These are phyloP conservation scores for Columba janthina DNA, from an alignment of 2,113 vertebrate species.

Conservation along the genomic window DNA sequence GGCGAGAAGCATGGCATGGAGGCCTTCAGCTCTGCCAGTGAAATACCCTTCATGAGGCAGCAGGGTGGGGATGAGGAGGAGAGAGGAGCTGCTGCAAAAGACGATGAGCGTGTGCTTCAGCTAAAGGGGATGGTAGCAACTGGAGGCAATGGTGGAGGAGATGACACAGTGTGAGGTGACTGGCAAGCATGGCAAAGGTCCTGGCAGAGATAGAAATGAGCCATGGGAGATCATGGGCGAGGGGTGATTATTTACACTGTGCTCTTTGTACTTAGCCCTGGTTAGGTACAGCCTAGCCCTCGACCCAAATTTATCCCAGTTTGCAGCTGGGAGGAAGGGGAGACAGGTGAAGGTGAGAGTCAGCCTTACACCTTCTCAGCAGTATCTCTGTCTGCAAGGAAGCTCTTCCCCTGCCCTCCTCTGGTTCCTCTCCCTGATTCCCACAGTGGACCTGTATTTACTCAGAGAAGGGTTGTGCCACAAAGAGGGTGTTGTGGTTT, in stretches of 20 bases:
- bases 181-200: not conserved
- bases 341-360: not conserved
- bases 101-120: not conserved
- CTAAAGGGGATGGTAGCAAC: not conserved
- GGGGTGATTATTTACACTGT: accelerated
- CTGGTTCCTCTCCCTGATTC: not conserved
- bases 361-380: not conserved
- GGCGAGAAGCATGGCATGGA: accelerated
- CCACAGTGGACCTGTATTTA: not conserved
- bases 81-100: not conserved
- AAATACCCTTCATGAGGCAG: not conserved
- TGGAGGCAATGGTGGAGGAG: not conserved
- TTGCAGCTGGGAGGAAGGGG: not conserved
- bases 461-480: not conserved
- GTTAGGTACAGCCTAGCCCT: not conserved
- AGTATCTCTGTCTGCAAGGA: not conserved
- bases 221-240: not conserved
- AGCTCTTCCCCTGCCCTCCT: not conserved
- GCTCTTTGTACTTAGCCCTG: not conserved
- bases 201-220: not conserved
- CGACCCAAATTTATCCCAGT: not conserved
- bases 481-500: not conserved
- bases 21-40: not conserved
- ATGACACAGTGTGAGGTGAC: not conserved
- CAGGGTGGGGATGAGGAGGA: not conserved